phyloP scores from a whole-genome alignment of 2,888 invertebrate genomes.

The Lobophora halterata region DNA sequence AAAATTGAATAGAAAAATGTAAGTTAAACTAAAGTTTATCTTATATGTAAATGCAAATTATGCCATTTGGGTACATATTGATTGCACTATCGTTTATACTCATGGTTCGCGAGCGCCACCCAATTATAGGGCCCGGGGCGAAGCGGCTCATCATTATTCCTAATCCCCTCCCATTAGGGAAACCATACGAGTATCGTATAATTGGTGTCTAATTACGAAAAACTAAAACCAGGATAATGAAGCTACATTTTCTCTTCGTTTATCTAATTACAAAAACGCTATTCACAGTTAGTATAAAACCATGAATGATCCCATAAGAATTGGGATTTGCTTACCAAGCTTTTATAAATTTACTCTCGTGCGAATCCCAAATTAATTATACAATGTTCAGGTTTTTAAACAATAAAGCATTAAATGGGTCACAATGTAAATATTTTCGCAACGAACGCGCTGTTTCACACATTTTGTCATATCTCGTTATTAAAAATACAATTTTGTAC shows the following conservation, averaged over 20 bases:
- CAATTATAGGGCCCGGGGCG: constrained; percentile 21
- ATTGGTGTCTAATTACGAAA: constrained; percentile 38
- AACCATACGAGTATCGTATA: constrained; percentile 37
- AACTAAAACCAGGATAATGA: constrained; percentile 27
- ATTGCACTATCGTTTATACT: constrained; percentile 10
- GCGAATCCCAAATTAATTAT: neutral
- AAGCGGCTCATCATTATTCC: constrained; percentile 36
- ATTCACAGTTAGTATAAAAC: no score
- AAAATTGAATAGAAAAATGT: no score
- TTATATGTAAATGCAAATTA: no score
- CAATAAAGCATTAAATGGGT: constrained; percentile 4
- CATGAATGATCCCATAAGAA: no score
- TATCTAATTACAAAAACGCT: no score
- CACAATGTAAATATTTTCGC: constrained; percentile 7
- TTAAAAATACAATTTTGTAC: constrained; percentile 9
- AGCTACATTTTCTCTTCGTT: neutral
- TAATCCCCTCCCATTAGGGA: constrained; percentile 44
- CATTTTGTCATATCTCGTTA: constrained; percentile 8
- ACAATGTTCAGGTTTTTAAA: constrained; percentile 2
- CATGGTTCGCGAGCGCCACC: constrained; percentile 7
- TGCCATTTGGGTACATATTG: no score
- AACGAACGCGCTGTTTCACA: constrained; percentile 2
- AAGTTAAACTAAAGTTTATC: no score
- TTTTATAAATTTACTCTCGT: no score
- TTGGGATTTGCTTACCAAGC: no score